Evolutionary conservation across 2,797 vertebrate genomes (phyloP).

Genomic region (Crossoptilon crossoptilon): DNA sequence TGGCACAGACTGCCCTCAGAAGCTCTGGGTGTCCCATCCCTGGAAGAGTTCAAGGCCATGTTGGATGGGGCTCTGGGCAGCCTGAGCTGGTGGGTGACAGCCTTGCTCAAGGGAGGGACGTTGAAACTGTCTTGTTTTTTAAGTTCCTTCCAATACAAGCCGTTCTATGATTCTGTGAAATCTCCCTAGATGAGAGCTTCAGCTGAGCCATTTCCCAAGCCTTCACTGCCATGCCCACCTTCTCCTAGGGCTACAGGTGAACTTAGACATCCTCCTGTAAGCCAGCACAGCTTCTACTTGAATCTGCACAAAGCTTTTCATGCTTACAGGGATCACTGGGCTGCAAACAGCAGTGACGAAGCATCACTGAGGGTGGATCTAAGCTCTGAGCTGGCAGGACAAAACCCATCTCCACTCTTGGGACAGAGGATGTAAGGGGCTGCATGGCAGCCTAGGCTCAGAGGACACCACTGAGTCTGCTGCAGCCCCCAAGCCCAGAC

Average conservation of each 20-base stretch:
- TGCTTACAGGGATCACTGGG: neutral
- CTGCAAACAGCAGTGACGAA: neutral
- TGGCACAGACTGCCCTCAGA: neutral
- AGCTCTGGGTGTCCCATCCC: neutral
- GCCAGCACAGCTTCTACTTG: neutral
- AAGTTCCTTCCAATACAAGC: neutral
- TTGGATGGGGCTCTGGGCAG: neutral
- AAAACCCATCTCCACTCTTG: rapidly evolving
- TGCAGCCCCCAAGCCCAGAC: neutral
- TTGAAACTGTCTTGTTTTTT: neutral
- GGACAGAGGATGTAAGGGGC: neutral
- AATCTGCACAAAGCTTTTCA: neutral
- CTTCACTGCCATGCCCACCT: neutral
- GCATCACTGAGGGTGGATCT: neutral
- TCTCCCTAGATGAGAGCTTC: neutral
- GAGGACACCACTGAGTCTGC: neutral
- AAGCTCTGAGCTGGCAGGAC: neutral
- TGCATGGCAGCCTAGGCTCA: rapidly evolving
- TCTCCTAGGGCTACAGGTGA: neutral
- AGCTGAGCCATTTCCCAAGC: neutral
- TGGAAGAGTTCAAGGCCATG: neutral
- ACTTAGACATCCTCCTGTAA: neutral
- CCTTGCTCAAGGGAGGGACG: neutral
- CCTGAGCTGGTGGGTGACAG: neutral
- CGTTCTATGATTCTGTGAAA: neutral